Evolutionary conservation across 1,140 invertebrate genomes (phyloP).

Genomic region (Muscidifurax raptorellus): DNA sequence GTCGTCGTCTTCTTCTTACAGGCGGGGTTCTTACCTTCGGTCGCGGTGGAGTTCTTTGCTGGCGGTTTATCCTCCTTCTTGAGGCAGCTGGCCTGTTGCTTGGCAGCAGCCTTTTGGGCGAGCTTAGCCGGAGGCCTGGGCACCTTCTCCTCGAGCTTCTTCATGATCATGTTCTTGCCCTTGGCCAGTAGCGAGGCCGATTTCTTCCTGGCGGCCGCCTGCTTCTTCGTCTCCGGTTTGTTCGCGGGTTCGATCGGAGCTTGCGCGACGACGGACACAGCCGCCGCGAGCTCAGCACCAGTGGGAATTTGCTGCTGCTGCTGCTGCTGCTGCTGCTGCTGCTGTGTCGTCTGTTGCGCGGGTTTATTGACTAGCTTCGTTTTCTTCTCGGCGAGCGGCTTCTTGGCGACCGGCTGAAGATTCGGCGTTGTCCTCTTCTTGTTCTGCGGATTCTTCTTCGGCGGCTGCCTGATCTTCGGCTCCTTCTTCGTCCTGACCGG

Average conservation of each 20-base stretch:
- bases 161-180: slow-evolving; percentile 22
- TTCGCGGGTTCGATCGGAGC: not conserved
- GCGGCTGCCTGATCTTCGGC: slow-evolving; percentile 60
- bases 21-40: slow-evolving; percentile 28
- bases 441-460: slow-evolving; percentile 55
- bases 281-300: slow-evolving; percentile 56
- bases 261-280: slow-evolving; percentile 50
- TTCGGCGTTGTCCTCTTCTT: slow-evolving; percentile 72
- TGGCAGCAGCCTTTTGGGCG: slow-evolving; percentile 55
- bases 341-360: slow-evolving; percentile 53
- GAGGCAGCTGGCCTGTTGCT: slow-evolving; percentile 59
- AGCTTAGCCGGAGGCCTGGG: slow-evolving; percentile 59
- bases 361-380: slow-evolving; percentile 70
- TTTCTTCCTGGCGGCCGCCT: slow-evolving; percentile 20
- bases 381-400: slow-evolving; percentile 68
- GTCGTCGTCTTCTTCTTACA: slow-evolving; percentile 64
- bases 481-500: slow-evolving; percentile 66
- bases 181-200: not conserved
- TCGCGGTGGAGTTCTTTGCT: slow-evolving; percentile 61
- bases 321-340: not conserved
- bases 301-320: not conserved
- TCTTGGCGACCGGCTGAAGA: slow-evolving; percentile 63
- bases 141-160: slow-evolving; percentile 57
- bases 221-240: slow-evolving; percentile 26
- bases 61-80: slow-evolving; percentile 66